A percentile compares a stretch with the other conserved stretches of the same genome.
Evolutionary conservation across 2,888 invertebrate genomes (phyloP).

Genomic region (Lithophane semibrunnea): DNA sequence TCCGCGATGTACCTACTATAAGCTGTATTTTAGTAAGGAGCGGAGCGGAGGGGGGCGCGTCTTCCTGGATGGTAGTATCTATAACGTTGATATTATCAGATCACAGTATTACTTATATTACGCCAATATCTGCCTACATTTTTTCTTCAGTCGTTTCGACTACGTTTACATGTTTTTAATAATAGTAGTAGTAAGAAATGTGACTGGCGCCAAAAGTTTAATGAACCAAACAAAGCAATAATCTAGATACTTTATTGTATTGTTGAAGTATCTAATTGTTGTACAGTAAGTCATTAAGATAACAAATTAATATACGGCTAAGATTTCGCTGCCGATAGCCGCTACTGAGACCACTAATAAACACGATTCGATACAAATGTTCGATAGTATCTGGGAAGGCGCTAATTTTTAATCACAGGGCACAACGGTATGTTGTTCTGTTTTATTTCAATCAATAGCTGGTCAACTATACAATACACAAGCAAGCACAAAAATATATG

Average conservation of each 20-base stretch:
- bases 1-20: too few relatives aligned
- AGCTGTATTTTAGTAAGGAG: too few relatives aligned
- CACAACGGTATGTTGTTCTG: not conserved
- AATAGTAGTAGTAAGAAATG: not conserved
- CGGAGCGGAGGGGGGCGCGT: too few relatives aligned
- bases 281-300: conserved; percentile 67
- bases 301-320: conserved; percentile 59
- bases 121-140: not conserved
- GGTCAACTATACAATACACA: not conserved
- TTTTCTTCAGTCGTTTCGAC: not conserved
- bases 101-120: not conserved
- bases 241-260: conserved; percentile 46
- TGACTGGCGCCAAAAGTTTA: conserved; percentile 34
- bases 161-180: not conserved
- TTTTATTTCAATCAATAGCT: not conserved
- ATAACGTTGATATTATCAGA: too few relatives aligned
- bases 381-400: conserved; percentile 67
- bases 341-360: conserved; percentile 55
- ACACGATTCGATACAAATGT: conserved; percentile 61
- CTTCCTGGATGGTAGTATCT: too few relatives aligned
- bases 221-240: conserved; percentile 43
- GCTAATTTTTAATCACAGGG: conserved; percentile 63
- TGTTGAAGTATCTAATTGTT: conserved; percentile 67
- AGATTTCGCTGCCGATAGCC: conserved; percentile 69
- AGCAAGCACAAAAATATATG: too few relatives aligned